phyloP scores from a whole-genome alignment of 2,797 vertebrate species.

The Danio choprae region DNA sequence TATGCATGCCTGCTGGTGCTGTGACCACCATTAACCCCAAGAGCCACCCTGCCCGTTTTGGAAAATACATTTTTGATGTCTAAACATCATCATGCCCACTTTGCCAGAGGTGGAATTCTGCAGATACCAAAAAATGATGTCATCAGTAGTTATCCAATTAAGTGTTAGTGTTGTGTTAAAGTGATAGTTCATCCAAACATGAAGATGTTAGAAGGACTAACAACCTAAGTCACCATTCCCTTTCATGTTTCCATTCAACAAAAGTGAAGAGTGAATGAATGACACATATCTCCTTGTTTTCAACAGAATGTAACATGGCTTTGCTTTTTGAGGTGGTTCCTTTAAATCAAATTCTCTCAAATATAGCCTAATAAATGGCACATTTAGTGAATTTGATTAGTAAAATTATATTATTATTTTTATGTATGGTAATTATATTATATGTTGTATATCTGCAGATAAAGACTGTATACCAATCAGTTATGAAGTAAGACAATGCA shows the following conservation, averaged over 20 bases:
- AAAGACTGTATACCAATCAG: neutral
- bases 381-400: neutral
- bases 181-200: neutral
- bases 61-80: conserved; percentile 24
- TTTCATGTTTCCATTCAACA: neutral
- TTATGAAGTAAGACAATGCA: neutral
- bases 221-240: neutral
- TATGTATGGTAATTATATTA: too few relatives aligned
- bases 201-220: neutral
- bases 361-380: neutral
- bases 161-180: neutral
- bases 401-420: neutral
- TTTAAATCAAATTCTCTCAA: neutral
- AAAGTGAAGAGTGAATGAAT: neutral
- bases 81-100: neutral
- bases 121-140: conserved; percentile 13
- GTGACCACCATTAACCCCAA: conserved; percentile 33
- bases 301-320: neutral
- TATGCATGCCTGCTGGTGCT: conserved; percentile 37
- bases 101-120: conserved; percentile 12
- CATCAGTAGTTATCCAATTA: conserved; percentile 1
- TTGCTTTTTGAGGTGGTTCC: neutral
- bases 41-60: conserved; percentile 34
- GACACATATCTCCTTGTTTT: neutral
- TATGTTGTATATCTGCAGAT: neutral